phyloP scores from a whole-genome alignment of 1,140 invertebrate genomes.

The Drosophila chauvacae region DNA sequence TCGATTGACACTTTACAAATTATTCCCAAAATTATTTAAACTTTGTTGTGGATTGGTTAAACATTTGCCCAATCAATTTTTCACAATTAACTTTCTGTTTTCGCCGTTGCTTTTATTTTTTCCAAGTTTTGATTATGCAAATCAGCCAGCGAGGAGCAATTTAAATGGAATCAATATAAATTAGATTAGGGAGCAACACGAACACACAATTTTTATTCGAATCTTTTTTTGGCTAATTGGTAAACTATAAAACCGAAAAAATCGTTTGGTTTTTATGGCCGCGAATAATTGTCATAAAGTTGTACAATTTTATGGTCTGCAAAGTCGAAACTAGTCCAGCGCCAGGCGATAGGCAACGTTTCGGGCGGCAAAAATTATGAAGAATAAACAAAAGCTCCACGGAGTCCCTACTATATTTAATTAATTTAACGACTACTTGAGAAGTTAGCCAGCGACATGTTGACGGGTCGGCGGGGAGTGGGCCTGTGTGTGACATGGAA shows the following conservation, averaged over 20 bases:
- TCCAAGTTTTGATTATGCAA: conserved; percentile 27
- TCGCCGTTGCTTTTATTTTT: not conserved
- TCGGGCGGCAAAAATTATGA: conserved; percentile 5
- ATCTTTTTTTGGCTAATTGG: conserved; percentile 62
- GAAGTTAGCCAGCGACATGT: conserved; percentile 73
- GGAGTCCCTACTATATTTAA: conserved; percentile 72
- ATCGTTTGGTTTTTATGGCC: conserved; percentile 66
- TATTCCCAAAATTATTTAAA: conserved; percentile 60
- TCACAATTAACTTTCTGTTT: conserved; percentile 73
- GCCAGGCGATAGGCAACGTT: conserved; percentile 54
- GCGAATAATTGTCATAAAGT: conserved; percentile 72
- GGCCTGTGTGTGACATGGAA: conserved; percentile 72
- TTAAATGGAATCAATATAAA: conserved; percentile 71
- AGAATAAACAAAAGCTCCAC: conserved; percentile 60
- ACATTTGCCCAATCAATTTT: conserved; percentile 74
- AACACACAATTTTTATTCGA: conserved; percentile 20
- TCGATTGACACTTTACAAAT: conserved; percentile 61
- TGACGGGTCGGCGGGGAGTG: conserved; percentile 33
- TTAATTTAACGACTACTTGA: conserved; percentile 84
- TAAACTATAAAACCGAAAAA: conserved; percentile 56
- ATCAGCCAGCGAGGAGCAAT: conserved; percentile 53
- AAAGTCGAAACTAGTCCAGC: conserved; percentile 31
- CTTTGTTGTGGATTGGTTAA: conserved; percentile 34
- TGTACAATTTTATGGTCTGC: conserved; percentile 42
- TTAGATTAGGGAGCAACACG: conserved; percentile 47